Evolutionary conservation across 2,888 invertebrate genomes (phyloP).

Genomic region (Melanchra persicariae): DNA sequence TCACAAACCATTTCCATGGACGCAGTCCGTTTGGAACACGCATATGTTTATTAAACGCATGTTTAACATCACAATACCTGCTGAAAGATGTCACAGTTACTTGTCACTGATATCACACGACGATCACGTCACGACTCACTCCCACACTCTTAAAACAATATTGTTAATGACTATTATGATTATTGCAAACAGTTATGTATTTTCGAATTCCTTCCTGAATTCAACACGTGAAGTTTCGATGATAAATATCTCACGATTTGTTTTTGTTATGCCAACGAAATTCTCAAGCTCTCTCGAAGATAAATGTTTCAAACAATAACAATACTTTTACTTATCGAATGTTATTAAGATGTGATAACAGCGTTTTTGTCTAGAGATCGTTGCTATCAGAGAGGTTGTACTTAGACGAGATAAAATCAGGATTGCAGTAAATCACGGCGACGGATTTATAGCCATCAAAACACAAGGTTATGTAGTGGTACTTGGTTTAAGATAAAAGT

Average conservation of each 20-base stretch:
- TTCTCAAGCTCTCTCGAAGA: constrained; percentile 37
- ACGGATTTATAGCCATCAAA: constrained; percentile 45
- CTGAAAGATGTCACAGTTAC: constrained; percentile 63
- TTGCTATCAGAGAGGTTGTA: constrained; percentile 35
- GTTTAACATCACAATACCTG: constrained; percentile 71
- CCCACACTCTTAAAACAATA: constrained; percentile 47
- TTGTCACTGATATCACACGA: constrained; percentile 57
- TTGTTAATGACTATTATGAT: constrained; percentile 16
- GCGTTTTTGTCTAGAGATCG: constrained; percentile 45
- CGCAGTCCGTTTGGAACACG: constrained; percentile 43
- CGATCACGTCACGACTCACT: constrained; percentile 43
- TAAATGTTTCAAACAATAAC: constrained; percentile 59
- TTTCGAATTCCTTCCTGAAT: constrained; percentile 31
- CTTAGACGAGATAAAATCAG: constrained; percentile 50
- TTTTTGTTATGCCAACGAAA: constrained; percentile 61
- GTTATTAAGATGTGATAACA: constrained; percentile 58
- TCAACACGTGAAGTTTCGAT: constrained; percentile 25
- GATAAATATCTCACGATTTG: constrained; percentile 30
- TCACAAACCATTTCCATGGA: constrained; percentile 42
- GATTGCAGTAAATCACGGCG: constrained; percentile 51
- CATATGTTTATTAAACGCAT: constrained; percentile 57
- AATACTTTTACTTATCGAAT: constrained; percentile 56
- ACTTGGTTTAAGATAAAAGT: constrained; percentile 41
- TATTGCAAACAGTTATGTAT: constrained; percentile 36
- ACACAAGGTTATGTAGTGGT: constrained; percentile 41